These are phyloP conservation scores for Parapsyche elsis DNA, from an alignment of 1,140 invertebrate species.

Conservation along the genomic window DNA sequence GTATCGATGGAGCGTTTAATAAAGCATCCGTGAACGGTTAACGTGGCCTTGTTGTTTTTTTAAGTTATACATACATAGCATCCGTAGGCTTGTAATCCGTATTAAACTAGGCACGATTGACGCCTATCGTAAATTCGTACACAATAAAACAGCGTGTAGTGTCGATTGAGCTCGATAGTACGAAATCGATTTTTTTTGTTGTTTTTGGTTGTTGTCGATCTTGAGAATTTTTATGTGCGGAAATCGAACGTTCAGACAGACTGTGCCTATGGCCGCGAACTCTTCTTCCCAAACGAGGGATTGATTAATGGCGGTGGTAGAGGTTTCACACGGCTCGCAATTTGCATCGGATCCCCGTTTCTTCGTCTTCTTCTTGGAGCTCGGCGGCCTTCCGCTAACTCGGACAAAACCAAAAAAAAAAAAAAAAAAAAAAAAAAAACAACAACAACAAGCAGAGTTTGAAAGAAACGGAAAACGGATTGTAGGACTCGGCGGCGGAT, in stretches of 20 bases:
- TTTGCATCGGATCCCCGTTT: constrained; percentile 49
- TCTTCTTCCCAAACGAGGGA: constrained; percentile 42
- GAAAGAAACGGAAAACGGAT: constrained; percentile 15
- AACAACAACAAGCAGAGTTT: neutral
- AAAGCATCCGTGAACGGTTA: too few species aligned
- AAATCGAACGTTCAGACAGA: constrained; percentile 18
- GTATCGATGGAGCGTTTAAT: neutral
- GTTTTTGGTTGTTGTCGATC: too few species aligned
- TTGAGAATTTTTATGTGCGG: too few species aligned
- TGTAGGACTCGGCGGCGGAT: constrained; percentile 35
- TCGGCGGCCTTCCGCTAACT: constrained; percentile 29
- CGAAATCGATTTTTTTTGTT: too few species aligned
- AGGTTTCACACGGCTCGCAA: constrained; percentile 54
- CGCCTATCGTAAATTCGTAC: too few species aligned
- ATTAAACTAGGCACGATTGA: too few species aligned
- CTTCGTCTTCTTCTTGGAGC: neutral
- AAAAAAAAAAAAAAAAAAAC: constrained; percentile 27
- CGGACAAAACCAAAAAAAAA: constrained; percentile 15
- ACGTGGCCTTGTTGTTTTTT: too few species aligned
- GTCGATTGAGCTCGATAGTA: too few species aligned
- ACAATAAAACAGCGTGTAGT: too few species aligned
- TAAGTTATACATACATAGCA: too few species aligned
- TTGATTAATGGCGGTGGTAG: constrained; percentile 49
- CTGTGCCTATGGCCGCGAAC: constrained; percentile 42
- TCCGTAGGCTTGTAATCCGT: too few species aligned